Percentiles rank a stretch among this genome's conserved stretches.
These are phyloP conservation scores for Cebidichthys violaceus DNA, from an alignment of 2,113 vertebrate genomes.

Conservation along the genomic window DNA sequence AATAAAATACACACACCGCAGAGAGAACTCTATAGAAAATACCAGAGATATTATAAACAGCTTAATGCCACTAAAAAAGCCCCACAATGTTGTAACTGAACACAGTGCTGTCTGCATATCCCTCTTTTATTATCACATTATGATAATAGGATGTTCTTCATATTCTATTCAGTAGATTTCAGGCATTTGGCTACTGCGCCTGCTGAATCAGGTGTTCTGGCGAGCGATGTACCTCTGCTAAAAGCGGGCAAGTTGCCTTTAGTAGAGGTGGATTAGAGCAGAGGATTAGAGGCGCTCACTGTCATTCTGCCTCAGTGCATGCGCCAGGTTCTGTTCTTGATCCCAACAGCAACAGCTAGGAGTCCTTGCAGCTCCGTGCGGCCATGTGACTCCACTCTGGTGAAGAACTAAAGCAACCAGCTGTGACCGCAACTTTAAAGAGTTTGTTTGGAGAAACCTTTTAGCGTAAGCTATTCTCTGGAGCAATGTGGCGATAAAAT, in stretches of 20 bases:
- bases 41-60: not conserved
- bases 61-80: not conserved
- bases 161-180: conserved; percentile 34
- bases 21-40: not conserved
- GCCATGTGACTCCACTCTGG: not conserved
- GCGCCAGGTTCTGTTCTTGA: conserved; percentile 47
- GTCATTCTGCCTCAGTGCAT: conserved; percentile 45
- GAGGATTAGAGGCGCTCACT: conserved; percentile 59
- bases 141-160: conserved; percentile 53
- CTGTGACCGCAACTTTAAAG: conserved; percentile 33
- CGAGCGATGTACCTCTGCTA: conserved; percentile 18
- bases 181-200: conserved; percentile 39
- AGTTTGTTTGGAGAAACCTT: conserved; percentile 7
- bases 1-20: not conserved
- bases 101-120: not conserved
- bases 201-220: conserved; percentile 65
- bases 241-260: conserved; percentile 45
- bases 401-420: conserved; percentile 19
- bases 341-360: conserved; percentile 12
- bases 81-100: conserved; percentile 18
- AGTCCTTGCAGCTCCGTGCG: conserved; percentile 8
- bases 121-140: conserved; percentile 44
- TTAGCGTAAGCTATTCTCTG: conserved; percentile 1
- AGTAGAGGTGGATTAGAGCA: conserved; percentile 58
- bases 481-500: not conserved